These are phyloP conservation scores for Mus pahari DNA, from an alignment of 2,113 vertebrate genomes.

Conservation along the genomic window DNA sequence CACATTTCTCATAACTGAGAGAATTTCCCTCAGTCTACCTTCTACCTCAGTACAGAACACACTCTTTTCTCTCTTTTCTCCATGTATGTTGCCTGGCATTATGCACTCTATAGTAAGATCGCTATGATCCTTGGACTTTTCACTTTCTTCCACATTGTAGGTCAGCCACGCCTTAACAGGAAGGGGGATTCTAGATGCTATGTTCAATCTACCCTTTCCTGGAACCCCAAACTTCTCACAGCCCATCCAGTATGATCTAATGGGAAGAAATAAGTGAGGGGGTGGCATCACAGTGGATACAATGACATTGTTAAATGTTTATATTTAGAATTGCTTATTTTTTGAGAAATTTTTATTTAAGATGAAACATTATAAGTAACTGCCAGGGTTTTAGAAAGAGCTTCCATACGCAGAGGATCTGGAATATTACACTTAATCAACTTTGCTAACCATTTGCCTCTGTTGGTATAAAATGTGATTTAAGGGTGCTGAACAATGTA, in stretches of 20 bases:
- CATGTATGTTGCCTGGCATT: background rate
- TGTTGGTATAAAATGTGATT: background rate
- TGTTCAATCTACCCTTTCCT: background rate
- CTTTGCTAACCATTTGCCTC: background rate
- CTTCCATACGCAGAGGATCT: background rate
- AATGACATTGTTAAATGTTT: background rate
- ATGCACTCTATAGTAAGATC: background rate
- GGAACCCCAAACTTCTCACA: background rate
- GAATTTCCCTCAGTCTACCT: background rate
- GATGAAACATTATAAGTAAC: background rate
- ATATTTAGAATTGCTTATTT: background rate
- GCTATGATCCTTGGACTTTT: background rate
- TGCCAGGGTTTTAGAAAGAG: background rate
- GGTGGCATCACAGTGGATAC: background rate
- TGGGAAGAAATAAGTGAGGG: background rate
- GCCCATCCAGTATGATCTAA: background rate
- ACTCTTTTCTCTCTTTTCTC: background rate
- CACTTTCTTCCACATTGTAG: background rate
- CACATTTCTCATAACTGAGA: background rate
- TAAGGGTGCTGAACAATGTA: background rate
- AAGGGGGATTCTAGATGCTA: background rate
- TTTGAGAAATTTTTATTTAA: background rate
- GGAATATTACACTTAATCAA: background rate
- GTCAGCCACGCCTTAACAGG: rapidly evolving
- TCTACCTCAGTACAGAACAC: background rate